Base-by-base conservation (phyloP, 2,888 invertebrate species). In the Acronicta psi region DNA sequence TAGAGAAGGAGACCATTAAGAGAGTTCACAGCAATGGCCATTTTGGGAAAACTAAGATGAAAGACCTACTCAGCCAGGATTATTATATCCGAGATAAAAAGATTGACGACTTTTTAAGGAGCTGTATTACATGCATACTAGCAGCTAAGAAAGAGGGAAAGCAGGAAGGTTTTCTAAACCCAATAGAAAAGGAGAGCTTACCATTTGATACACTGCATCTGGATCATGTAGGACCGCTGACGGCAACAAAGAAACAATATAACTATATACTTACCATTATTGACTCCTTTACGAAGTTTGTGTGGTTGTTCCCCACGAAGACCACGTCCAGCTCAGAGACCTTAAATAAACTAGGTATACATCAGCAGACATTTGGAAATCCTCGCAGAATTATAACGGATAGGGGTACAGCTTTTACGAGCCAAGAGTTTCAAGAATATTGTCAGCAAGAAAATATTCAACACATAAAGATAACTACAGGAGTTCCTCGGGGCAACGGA, bases 191-290 rank as follows among this genome's bases (percentile, higher is more conserved):
- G 7, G 23, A 23, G 7, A 7, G 23, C 5, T 7, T 6, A 1
- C 23, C 23, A 23, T 6, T 23, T 5, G 7, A 23, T 23, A 23
- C 23, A 7, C 7, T 23, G 7, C 23, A 23, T 6, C 7, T 23
- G 6, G 31, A 46, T 20, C 34, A 46, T 37, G 11, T 47, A 13
- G 47, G 49, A 40, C 49, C 49, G 7, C 40, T 49, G 16, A 16
- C 38, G 10, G 17, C 16, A 17, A 38, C 47, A 7, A 47, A 25
- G 2, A 47, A 47, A 10, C 20, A 20, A 25, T 43, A 43, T 3
- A 43, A 43, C 25, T 47, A 47, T 13, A 37, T 38, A 8, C 16
- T 47, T 11, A 47, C 47, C 7, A 16, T 31, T 1, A 14, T 43
- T 3, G 49, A 50, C 25, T 40, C 29, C 20, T 41, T 31, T 8